phyloP scores from a whole-genome alignment of 1,140 invertebrate species.

The Leptinotarsa undecemlineata region DNA sequence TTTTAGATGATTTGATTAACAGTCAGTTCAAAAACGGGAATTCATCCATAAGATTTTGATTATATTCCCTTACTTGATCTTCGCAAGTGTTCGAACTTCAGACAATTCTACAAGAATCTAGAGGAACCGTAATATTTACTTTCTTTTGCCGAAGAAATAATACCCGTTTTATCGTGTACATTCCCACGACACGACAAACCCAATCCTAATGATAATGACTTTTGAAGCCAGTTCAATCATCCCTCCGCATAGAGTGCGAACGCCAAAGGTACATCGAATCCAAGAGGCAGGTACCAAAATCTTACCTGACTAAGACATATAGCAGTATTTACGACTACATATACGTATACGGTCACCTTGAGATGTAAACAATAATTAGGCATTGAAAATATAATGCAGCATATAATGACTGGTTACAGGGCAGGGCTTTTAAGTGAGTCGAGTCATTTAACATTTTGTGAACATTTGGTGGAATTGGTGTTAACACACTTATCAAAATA shows the following conservation, averaged over 20 bases:
- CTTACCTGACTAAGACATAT: conserved; percentile 46
- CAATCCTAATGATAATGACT: conserved; percentile 14
- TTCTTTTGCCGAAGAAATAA: not conserved
- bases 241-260: not conserved
- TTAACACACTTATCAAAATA: too few relatives aligned
- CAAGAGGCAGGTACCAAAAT: conserved; percentile 41
- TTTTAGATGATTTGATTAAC: too few relatives aligned
- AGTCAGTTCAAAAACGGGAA: too few relatives aligned
- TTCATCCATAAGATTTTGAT: too few relatives aligned
- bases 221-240: conserved; percentile 17
- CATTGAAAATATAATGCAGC: conserved; percentile 42
- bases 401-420: conserved; percentile 6
- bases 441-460: too few relatives aligned
- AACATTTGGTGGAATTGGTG: too few relatives aligned
- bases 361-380: conserved; percentile 48
- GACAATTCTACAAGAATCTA: too few relatives aligned
- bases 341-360: conserved; percentile 47
- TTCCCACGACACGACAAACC: conserved; percentile 15
- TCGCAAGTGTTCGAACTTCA: too few relatives aligned
- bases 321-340: conserved; percentile 45
- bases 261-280: conserved; percentile 19
- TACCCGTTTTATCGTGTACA: conserved; percentile 6
- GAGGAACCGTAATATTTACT: not conserved
- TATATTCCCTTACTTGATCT: too few relatives aligned
- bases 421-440: not conserved